phyloP scores from a whole-genome alignment of 2,888 invertebrate species.

The Mesodorylaimus sp. region DNA sequence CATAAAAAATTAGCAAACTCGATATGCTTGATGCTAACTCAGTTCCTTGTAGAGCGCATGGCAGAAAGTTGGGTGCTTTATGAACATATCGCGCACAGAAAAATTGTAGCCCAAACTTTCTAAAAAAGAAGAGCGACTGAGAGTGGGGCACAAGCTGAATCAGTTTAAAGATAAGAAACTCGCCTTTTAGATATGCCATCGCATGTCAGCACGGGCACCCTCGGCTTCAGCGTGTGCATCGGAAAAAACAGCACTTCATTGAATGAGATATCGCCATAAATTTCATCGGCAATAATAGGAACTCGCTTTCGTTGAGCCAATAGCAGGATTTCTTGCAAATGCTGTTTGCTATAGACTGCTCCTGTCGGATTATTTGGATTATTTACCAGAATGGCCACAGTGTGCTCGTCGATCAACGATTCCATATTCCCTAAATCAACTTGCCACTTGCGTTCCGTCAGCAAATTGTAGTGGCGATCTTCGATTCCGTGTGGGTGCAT shows the following conservation, averaged over 20 bases:
- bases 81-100: too few relatives aligned
- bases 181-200: slow-evolving; percentile 77
- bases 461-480: slow-evolving; percentile 3
- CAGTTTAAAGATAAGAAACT: too few relatives aligned
- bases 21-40: too few relatives aligned
- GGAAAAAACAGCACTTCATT: slow-evolving; percentile 40
- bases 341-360: slow-evolving; percentile 64
- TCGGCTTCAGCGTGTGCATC: slow-evolving; percentile 59
- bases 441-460: slow-evolving; percentile 46
- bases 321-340: slow-evolving; percentile 58
- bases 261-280: slow-evolving; percentile 71
- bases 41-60: too few relatives aligned
- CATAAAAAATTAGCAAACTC: too few relatives aligned
- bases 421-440: slow-evolving; percentile 70
- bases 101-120: too few relatives aligned
- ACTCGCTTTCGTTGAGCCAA: slow-evolving; percentile 57
- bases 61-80: too few relatives aligned
- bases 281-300: slow-evolving; percentile 91
- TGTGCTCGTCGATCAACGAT: slow-evolving; percentile 66
- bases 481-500: slow-evolving; percentile 26
- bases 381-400: slow-evolving; percentile 73
- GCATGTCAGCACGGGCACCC: slow-evolving; percentile 78
- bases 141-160: too few relatives aligned
- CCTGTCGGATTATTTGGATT: slow-evolving; percentile 98
- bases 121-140: too few relatives aligned